Base-by-base conservation (phyloP, 2,888 invertebrate genomes). In the Aphrophora alni region DNA sequence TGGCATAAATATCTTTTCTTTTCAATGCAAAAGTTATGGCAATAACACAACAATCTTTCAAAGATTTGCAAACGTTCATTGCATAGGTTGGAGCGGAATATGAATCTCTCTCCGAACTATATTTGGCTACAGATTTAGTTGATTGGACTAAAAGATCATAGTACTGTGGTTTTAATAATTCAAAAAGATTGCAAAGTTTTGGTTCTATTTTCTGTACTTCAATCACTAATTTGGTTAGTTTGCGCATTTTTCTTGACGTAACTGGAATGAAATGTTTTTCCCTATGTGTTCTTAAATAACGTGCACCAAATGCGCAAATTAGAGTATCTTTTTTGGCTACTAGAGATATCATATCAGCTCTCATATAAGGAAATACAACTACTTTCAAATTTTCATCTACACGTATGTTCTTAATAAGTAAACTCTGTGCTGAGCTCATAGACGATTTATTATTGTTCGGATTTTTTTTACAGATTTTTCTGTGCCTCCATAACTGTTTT, bases 1-100 rank as follows among this genome's bases (percentile, higher is more conserved):
- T 28, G 14, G 38, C 14, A 1, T 24, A 14, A 68, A 14, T 5
- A 26, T 10, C 33, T 38, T 74, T 74, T 5, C 38, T 12, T 38
- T 76, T 51, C 8, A 76, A 14, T 17, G 26, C 59, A 25, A 26
- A 26, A 12, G 26, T 24, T 70, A 77, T 77, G 1, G 26, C 76
- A 3, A 76, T 76, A 25, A 24, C 76, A 14, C 76, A 76, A 68
- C 76, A 76, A 2, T 59, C 76, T 59, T 76, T 76, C 17, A 76
- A 21, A 12, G 76, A 76, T 25, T 25, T 76, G 1, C 51, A n/a
- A 25, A 77, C 27, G 68, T 76, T 76, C 76, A 76, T 76, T 26
- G 51, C 76, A n/a, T 59, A 59, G 10, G 77, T 77, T 27, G 77
- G 77, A 14, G 77, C 27, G 1, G 24, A 1, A 33, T 33, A 77